phyloP scores from a whole-genome alignment of 2,797 vertebrate species.

The Poeciliopsis paucimaculata region DNA sequence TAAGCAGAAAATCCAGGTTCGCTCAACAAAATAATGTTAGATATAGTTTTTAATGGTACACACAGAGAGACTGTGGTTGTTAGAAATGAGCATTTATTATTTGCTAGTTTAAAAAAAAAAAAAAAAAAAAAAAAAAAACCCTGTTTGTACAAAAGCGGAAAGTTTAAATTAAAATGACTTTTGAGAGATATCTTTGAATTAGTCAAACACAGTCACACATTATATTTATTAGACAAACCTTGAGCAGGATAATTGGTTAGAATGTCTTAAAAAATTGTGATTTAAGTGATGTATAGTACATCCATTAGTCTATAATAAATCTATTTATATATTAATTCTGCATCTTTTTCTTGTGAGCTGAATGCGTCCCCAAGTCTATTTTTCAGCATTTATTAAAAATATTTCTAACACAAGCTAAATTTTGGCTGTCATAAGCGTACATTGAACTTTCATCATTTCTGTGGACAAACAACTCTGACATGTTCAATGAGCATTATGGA shows the following conservation, averaged over 20 bases:
- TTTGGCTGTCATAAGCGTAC: conserved; percentile 7
- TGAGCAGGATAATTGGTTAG: not conserved
- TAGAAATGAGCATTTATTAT: not conserved
- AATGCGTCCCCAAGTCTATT: not conserved
- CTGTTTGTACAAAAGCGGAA: not conserved
- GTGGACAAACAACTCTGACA: conserved; percentile 22
- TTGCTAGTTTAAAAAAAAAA: not conserved
- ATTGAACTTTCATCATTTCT: conserved; percentile 25
- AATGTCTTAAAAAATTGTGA: not conserved
- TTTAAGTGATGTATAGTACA: not conserved
- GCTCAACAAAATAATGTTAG: too few relatives aligned
- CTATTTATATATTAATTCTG: not conserved
- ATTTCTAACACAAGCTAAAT: not conserved
- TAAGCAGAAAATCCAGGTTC: too few relatives aligned
- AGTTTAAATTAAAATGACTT: not conserved
- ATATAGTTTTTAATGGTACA: too few relatives aligned
- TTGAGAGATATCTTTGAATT: not conserved
- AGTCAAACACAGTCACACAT: not conserved
- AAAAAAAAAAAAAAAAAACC: not conserved
- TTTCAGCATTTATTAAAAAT: not conserved
- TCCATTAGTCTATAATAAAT: not conserved
- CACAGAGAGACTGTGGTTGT: not conserved
- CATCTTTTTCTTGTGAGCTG: not conserved
- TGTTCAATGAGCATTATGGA: conserved; percentile 32
- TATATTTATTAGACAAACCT: not conserved